Base-by-base conservation (phyloP, 2,113 vertebrate genomes). In the Orthonyx spaldingii region DNA sequence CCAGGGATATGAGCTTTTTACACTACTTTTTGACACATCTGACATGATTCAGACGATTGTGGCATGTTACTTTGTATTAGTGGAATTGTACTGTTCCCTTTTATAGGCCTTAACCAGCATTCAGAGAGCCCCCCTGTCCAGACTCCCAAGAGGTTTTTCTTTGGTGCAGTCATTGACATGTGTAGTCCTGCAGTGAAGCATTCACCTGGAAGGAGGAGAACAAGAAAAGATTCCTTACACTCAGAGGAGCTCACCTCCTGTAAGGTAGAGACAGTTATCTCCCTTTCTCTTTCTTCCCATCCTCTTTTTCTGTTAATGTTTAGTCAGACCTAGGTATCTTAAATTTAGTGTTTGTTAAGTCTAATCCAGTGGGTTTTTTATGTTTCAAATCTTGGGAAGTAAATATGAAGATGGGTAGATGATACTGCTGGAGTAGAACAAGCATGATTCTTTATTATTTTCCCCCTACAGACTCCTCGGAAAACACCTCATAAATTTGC, bases 141-240 rank as follows among this genome's bases (percentile, higher is more conserved):
- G 28, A 99, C 99, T 88, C 99, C 99, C 28, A 98, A 98, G 96
- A 98, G 97, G 21, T 98, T 99, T 87, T 98, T 99, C 65, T 99
- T 99, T 74, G 99, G 99, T n/a, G 99, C 98, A 8, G 95, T 98
- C 24, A 91, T 66, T 63, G 96, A 92, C 21, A 12, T 16, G 3
- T 44, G 44, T 79, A 97, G 96, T 52, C 98, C 99, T 39, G 84
- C 84, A 59, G 96, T 79, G 60, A 97, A 95, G 35, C 77, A 15
- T 64, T 95, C 94, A 18, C 59, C 39, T 81, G 77, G 39, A 71
- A 92, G 53, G 71, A 96, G 87, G 37, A 93, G 88, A 81, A 82
- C 87, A 79, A 97, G 98, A 87, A 97, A 97, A 70, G 95, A 75
- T 55, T 89, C 84, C 1, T 44, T 95, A 35, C 75, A 32, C n/a